Conservation (phyloP, 2,888 invertebrate species). For the Eilema depressum region DNA sequence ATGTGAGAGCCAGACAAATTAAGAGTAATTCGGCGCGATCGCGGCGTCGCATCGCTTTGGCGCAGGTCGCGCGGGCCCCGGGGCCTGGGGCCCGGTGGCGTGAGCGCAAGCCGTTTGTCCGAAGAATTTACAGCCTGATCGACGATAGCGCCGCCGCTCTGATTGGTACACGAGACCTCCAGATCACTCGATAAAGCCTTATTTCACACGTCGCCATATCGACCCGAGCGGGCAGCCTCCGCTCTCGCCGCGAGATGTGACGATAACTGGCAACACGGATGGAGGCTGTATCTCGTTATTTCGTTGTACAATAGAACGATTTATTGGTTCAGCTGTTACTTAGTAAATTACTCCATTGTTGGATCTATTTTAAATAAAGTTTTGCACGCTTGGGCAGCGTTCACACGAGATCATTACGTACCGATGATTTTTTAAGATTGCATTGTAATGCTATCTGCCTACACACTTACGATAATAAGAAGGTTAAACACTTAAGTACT, state of each 20-base stretch:
- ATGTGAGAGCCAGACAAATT: conserved; percentile 26
- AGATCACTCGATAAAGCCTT: conserved; percentile 27
- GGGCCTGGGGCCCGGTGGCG: conserved; percentile 15
- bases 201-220: conserved; percentile 30
- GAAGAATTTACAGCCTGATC: conserved; percentile 36
- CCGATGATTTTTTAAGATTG: conserved; percentile 10
- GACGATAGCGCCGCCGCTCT: conserved; percentile 42
- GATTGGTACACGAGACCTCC: conserved; percentile 48
- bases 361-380: conserved; percentile 30
- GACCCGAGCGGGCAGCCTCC: conserved; percentile 7
- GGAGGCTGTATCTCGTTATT: conserved; percentile 44
- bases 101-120: conserved; percentile 52
- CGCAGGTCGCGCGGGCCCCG: neutral
- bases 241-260: conserved; percentile 30
- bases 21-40: conserved; percentile 25
- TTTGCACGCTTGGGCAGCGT: conserved; percentile 11
- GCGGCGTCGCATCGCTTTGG: conserved; percentile 14
- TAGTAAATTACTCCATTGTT: conserved; percentile 46
- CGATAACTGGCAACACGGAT: conserved; percentile 44
- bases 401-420: conserved; percentile 12
- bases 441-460: conserved; percentile 10
- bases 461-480: conserved; percentile 6
- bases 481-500: conserved; percentile 11
- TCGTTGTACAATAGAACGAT: conserved; percentile 43
- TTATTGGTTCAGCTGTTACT: conserved; percentile 45